Conservation (phyloP, 2,888 invertebrate species). For the Agriopis aurantiaria region DNA sequence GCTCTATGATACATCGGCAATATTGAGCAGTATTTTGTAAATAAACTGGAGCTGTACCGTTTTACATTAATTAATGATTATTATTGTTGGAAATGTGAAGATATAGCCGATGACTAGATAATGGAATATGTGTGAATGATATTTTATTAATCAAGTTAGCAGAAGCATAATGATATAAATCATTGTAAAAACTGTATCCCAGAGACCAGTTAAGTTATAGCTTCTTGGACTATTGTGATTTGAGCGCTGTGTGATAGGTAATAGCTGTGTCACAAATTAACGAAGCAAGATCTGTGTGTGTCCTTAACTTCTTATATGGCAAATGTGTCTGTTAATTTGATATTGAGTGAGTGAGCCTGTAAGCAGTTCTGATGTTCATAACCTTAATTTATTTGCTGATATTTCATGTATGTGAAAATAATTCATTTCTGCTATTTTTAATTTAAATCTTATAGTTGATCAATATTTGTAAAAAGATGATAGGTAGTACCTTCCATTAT, state of each 20-base stretch:
- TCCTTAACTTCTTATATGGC: slow-evolving; percentile 52
- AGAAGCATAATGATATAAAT: slow-evolving; percentile 63
- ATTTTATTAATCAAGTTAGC: slow-evolving; percentile 50
- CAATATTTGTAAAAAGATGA: slow-evolving; percentile 68
- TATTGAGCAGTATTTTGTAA: slow-evolving; percentile 81
- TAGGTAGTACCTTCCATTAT: slow-evolving; percentile 73
- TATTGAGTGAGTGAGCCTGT: slow-evolving; percentile 47
- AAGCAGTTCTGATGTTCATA: slow-evolving; percentile 43
- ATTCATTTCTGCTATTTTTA: slow-evolving; percentile 64
- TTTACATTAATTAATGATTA: slow-evolving; percentile 48
- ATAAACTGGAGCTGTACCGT: slow-evolving; percentile 72
- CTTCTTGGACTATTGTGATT: slow-evolving; percentile 62
- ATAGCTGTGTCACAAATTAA: slow-evolving; percentile 73
- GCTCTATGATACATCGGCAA: slow-evolving; percentile 64
- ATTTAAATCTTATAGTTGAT: slow-evolving; percentile 60
- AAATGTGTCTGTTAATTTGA: slow-evolving; percentile 56
- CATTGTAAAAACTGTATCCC: slow-evolving; percentile 57
- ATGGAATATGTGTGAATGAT: slow-evolving; percentile 69
- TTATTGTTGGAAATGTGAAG: slow-evolving; percentile 65
- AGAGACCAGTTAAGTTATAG: slow-evolving; percentile 43
- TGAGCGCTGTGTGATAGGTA: slow-evolving; percentile 58
- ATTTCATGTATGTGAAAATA: slow-evolving; percentile 51
- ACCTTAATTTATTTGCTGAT: slow-evolving; percentile 60
- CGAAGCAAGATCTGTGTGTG: slow-evolving; percentile 68
- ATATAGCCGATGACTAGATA: slow-evolving; percentile 68